Percentiles rank a stretch among this genome's conserved stretches.
These are phyloP conservation scores for Corella eumyota DNA, from an alignment of 23 tunicate species.

Conservation along the genomic window DNA sequence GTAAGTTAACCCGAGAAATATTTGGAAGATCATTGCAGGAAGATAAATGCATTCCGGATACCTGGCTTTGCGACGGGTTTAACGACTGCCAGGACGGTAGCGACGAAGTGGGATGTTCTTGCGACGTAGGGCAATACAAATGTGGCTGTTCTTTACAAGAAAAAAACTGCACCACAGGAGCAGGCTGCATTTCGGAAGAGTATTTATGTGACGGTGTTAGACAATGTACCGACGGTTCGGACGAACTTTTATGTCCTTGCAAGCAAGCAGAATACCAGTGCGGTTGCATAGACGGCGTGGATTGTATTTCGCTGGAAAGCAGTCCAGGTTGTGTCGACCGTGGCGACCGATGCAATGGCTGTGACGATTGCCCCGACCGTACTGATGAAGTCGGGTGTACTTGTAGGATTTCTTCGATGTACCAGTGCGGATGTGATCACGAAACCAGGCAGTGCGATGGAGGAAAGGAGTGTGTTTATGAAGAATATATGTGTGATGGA, in stretches of 20 bases:
- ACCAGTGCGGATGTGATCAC: slow-evolving; percentile 21
- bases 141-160: slow-evolving; percentile 18
- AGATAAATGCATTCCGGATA: slow-evolving; percentile 12
- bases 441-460: slow-evolving; percentile 2
- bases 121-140: slow-evolving; percentile 2
- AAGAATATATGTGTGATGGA: slow-evolving; percentile 8
- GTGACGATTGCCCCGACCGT: slow-evolving; percentile 11
- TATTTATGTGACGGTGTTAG: slow-evolving; percentile 15
- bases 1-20: slow-evolving; percentile 4
- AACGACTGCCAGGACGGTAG: slow-evolving; percentile 16
- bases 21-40: slow-evolving; percentile 1
- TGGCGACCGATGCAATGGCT: slow-evolving; percentile 12
- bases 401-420: slow-evolving; percentile 1
- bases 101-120: slow-evolving; percentile 16
- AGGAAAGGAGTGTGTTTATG: slow-evolving; percentile 18
- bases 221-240: slow-evolving; percentile 20
- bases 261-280: slow-evolving; percentile 4
- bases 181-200: slow-evolving; percentile 13
- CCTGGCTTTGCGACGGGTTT: slow-evolving; percentile 23
- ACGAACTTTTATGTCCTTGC: slow-evolving; percentile 17
- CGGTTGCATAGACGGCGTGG: slow-evolving; percentile 8
- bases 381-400: slow-evolving; percentile 11
- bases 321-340: slow-evolving; percentile 3
- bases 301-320: background rate
- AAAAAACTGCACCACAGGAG: slow-evolving; percentile 8